Conservation (phyloP, 1,140 invertebrate species). For the Paraescarpia echinospica region DNA sequence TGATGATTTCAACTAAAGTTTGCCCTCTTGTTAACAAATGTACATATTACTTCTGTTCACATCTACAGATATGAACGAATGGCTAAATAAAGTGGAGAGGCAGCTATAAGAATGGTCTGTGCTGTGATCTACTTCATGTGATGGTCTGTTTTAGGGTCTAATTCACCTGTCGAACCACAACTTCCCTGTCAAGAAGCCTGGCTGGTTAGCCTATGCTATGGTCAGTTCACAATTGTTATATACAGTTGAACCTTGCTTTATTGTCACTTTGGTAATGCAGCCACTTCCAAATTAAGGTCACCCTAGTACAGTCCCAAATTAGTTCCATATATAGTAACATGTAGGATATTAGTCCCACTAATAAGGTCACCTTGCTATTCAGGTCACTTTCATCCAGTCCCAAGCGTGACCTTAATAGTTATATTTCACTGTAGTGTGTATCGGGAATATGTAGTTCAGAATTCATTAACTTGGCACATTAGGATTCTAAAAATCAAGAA, state of each 20-base stretch:
- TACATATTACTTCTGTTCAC: neutral
- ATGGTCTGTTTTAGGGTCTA: conserved; percentile 62
- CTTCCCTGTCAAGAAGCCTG: conserved; percentile 72
- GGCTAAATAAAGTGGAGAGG: neutral
- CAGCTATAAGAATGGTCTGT: neutral
- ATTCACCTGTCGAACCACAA: conserved; percentile 79
- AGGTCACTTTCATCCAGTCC: too few species aligned
- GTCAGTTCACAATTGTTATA: conserved; percentile 62
- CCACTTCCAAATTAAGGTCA: too few species aligned
- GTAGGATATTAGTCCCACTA: too few species aligned
- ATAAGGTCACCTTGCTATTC: too few species aligned
- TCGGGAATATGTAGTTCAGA: too few species aligned
- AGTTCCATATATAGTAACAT: too few species aligned
- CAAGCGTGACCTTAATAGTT: too few species aligned
- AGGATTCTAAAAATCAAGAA: too few species aligned
- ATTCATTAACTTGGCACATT: too few species aligned
- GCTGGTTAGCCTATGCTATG: conserved; percentile 83
- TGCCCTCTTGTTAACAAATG: neutral
- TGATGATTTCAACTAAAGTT: neutral
- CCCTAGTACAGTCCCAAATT: too few species aligned
- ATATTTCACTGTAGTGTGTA: too few species aligned
- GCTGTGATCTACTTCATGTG: conserved; percentile 8
- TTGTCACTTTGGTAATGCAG: too few species aligned
- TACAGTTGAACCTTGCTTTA: neutral
- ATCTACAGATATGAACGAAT: neutral